These are phyloP conservation scores for Stenoptilia bipunctidactyla DNA, from an alignment of 2,888 invertebrate species.

Conservation along the genomic window DNA sequence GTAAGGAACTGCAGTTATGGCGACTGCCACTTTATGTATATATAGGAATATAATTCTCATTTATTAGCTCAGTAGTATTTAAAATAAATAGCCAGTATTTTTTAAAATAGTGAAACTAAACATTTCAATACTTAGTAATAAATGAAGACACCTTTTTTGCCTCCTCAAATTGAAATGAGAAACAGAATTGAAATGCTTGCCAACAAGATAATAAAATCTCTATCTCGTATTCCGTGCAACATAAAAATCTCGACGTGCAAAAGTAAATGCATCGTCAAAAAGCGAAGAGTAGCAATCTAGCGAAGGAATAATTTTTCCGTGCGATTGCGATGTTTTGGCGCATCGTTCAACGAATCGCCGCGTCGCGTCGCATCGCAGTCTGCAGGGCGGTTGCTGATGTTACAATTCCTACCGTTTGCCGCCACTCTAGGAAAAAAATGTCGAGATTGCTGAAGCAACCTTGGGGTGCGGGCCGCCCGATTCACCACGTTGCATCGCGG, in stretches of 20 bases:
- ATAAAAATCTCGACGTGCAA: slow-evolving; percentile 49
- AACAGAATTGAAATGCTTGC: slow-evolving; percentile 50
- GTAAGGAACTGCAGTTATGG: background rate
- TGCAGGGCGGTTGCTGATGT: slow-evolving; percentile 57
- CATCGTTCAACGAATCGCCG: slow-evolving; percentile 62
- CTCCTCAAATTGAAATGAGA: slow-evolving; percentile 45
- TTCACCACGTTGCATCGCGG: slow-evolving; percentile 59
- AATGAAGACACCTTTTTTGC: slow-evolving; percentile 3
- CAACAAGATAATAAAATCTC: slow-evolving; percentile 61
- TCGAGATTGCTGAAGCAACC: slow-evolving; percentile 57
- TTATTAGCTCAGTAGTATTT: no score
- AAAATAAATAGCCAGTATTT: no score
- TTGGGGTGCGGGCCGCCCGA: slow-evolving; percentile 52
- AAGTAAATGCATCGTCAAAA: slow-evolving; percentile 57
- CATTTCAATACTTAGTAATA: no score
- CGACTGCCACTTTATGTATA: slow-evolving; percentile 26
- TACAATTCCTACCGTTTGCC: slow-evolving; percentile 46
- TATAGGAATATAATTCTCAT: no score
- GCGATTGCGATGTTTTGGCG: slow-evolving; percentile 67
- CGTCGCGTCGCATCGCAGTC: slow-evolving; percentile 50
- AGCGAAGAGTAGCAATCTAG: slow-evolving; percentile 56
- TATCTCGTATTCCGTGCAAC: slow-evolving; percentile 49
- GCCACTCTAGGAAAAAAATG: slow-evolving; percentile 41
- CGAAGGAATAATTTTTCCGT: slow-evolving; percentile 58
- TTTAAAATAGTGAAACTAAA: no score